phyloP scores from a whole-genome alignment of 2,888 invertebrate genomes.

The Digitonthophagus gazella region DNA sequence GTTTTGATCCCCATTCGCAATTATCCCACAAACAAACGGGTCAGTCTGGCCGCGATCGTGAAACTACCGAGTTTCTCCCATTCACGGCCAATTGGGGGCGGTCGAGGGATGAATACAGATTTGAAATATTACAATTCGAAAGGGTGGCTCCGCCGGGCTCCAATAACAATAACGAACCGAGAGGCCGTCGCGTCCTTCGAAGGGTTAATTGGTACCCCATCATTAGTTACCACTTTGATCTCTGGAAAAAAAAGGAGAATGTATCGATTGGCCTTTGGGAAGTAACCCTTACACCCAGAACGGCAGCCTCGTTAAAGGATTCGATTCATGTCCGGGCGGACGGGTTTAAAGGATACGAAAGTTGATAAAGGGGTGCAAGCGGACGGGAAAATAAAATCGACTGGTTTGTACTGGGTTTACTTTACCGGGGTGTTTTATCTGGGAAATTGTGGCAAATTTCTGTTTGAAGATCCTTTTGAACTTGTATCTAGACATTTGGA shows the following conservation, averaged over 20 bases:
- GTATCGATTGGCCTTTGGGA: not conserved
- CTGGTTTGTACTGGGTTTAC: not conserved
- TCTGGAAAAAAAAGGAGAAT: not conserved
- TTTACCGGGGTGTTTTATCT: not conserved
- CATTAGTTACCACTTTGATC: not conserved
- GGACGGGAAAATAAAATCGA: not conserved
- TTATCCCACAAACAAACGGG: not conserved
- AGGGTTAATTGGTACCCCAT: not conserved
- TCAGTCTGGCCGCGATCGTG: not conserved
- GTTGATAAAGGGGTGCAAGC: not conserved
- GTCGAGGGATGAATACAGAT: conserved; percentile 44
- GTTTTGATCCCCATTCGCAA: not conserved
- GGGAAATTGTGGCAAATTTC: not conserved
- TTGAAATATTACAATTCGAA: conserved; percentile 42
- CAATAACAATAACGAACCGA: conserved; percentile 38
- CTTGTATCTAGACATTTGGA: too few relatives aligned
- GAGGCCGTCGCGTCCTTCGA: conserved; percentile 21
- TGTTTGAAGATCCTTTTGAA: too few relatives aligned
- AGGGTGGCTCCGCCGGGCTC: conserved; percentile 37
- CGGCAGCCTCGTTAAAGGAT: not conserved
- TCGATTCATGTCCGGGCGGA: not conserved
- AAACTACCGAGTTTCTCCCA: conserved; percentile 23
- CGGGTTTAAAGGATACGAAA: not conserved
- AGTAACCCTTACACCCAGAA: not conserved
- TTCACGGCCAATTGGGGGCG: conserved; percentile 42